Base-by-base conservation (phyloP, 2,113 vertebrate genomes). In the Brachyhypopomus occidentalis region DNA sequence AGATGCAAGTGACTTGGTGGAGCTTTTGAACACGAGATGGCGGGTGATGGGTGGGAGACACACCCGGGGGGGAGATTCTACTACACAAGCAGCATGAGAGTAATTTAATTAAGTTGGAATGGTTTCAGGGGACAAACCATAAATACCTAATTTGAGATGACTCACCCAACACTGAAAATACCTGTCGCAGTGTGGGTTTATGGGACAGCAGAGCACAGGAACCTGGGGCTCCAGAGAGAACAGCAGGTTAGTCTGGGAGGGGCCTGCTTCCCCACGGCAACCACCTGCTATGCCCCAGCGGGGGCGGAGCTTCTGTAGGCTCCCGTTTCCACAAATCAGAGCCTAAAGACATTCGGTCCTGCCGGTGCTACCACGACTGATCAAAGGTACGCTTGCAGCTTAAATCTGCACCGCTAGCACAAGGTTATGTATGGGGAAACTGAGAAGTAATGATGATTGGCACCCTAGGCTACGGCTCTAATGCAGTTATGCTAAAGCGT, bases 381-480 rank as follows among this genome's bases (percentile, higher is more conserved):
- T 76, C 59, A 64, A 52, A 63, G 23, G 45, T 63, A 30, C 30
- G 67, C 77, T 72, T 30, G 23, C 77, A 59, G 77, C 77, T 48
- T 62, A 72, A 79, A 79, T 25, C 17, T 60, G n/a, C 22, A 71
- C 11, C 60, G 77, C 67, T 23, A 56, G 3, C 22, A 38, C 77
- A 30, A 25, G 36, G 36, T 45, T 48, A 62, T 62, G 22, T 72
- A 72, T 67, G 34, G 22, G 22, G 48, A 70, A 79, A 59, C n/a
- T 72, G 77, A 79, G 77, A 59, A 38, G 66, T 71, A 20, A 78
- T 27, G 55, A 79, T 72, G 77, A 72, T 79, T 72, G 36, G 67
- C 36, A 60, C 67, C 36, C 67, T 25, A 62, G 77, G 77, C 77
- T n/a, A 48, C 56, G 30, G 34, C 77, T 25, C 1, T 79, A 79